Percentiles rank a stretch among this genome's conserved stretches.
phyloP scores from a whole-genome alignment of 2,113 vertebrate genomes.

The Rhagologus leucostigma region DNA sequence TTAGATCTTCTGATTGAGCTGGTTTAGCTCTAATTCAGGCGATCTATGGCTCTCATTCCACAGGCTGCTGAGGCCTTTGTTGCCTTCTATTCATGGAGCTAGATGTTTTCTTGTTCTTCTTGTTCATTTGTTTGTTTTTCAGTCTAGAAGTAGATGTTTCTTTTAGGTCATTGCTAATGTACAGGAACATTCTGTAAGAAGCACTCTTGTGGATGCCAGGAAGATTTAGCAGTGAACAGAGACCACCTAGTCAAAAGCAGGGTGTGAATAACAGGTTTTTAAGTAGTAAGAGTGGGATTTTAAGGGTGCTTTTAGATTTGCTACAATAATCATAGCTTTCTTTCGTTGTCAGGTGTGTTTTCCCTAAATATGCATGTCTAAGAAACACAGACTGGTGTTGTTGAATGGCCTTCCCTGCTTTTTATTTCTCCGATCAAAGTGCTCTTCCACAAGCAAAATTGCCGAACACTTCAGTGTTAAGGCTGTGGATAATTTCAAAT shows the following conservation, averaged over 20 bases:
- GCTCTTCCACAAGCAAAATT: neutral
- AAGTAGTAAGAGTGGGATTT: neutral
- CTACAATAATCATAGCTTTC: neutral
- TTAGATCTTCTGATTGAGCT: neutral
- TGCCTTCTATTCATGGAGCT: neutral
- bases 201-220: neutral
- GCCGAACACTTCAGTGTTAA: neutral
- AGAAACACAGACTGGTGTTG: neutral
- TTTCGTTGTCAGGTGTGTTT: neutral
- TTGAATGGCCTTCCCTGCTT: neutral
- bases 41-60: neutral
- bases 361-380: neutral
- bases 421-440: neutral
- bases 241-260: neutral
- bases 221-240: neutral
- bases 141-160: neutral
- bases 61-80: neutral
- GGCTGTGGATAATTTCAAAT: neutral
- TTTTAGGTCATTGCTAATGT: neutral
- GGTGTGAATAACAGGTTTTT: neutral
- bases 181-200: neutral
- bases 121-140: neutral
- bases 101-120: neutral
- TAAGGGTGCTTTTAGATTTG: neutral
- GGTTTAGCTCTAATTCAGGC: neutral